phyloP scores from a whole-genome alignment of 1,140 invertebrate species.

The Apis cerana region DNA sequence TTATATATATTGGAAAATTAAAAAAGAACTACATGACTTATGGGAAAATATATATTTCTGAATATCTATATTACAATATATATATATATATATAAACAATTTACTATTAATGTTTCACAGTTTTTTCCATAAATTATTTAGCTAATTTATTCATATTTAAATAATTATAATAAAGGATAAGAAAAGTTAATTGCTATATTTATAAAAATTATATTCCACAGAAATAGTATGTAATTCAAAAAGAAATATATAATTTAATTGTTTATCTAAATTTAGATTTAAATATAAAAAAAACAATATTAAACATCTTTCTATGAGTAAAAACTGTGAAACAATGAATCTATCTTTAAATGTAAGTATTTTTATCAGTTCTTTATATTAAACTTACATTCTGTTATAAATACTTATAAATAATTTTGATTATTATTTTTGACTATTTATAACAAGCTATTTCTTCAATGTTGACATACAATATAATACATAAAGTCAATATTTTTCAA shows the following conservation, averaged over 20 bases:
- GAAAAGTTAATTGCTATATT: conserved; percentile 29
- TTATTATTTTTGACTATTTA: conserved; percentile 26
- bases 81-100: conserved; percentile 37
- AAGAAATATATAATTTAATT: background rate
- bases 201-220: background rate
- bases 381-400: conserved; percentile 8
- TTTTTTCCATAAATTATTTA: conserved; percentile 28
- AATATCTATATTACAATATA: conserved; percentile 60
- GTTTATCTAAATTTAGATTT: background rate
- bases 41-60: conserved; percentile 69
- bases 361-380: background rate
- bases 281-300: background rate
- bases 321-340: conserved; percentile 31
- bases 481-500: background rate
- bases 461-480: background rate
- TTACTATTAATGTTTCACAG: conserved; percentile 54
- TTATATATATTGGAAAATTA: background rate
- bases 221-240: background rate
- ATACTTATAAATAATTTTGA: conserved; percentile 40
- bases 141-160: conserved; percentile 4
- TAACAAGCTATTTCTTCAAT: background rate
- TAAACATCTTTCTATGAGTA: conserved; percentile 7
- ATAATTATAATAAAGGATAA: conserved; percentile 39
- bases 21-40: conserved; percentile 19
- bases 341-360: background rate